Percentiles rank a stretch among this genome's conserved stretches.
phyloP scores from a whole-genome alignment of 2,888 invertebrate species.

The Spatulosminthurus flaviceps region DNA sequence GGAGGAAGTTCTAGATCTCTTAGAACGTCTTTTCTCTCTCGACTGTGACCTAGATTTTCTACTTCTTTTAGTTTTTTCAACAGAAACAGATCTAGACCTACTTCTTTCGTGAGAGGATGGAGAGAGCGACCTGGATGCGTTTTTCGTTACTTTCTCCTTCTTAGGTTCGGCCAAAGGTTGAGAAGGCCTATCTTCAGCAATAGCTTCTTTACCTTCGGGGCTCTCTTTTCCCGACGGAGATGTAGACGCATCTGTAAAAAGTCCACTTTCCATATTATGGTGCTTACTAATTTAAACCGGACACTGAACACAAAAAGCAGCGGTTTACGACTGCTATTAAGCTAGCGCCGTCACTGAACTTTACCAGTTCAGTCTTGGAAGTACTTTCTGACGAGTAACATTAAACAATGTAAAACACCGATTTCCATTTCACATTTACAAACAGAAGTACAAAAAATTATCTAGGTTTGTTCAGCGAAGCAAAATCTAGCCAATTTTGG shows the following conservation, averaged over 20 bases:
- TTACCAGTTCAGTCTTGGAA: no score
- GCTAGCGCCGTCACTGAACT: no score
- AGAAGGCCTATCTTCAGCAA: not conserved
- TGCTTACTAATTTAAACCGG: not conserved
- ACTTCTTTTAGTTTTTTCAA: conserved; percentile 7
- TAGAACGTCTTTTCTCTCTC: conserved; percentile 2
- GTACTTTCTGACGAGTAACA: no score
- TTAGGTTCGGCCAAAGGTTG: not conserved
- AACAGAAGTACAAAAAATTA: no score
- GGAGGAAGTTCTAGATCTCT: conserved; percentile 43
- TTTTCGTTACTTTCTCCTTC: conserved; percentile 3
- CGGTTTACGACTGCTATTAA: no score
- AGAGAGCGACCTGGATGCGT: conserved; percentile 2
- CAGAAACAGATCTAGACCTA: conserved; percentile 6
- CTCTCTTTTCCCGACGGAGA: not conserved
- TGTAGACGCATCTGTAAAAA: conserved; percentile 4
- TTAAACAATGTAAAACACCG: no score
- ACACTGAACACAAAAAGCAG: no score
- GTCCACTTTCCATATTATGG: conserved; percentile 8
- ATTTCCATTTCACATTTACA: no score
- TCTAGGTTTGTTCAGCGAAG: no score
- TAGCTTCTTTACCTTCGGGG: not conserved
- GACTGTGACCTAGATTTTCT: conserved; percentile 22
- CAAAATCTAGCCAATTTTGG: not conserved
- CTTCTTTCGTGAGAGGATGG: not conserved